A percentile compares a stretch with the other conserved stretches of the same genome.
Evolutionary conservation across 1,140 invertebrate genomes (phyloP).

Genomic region (Amphibalanus amphitrite): DNA sequence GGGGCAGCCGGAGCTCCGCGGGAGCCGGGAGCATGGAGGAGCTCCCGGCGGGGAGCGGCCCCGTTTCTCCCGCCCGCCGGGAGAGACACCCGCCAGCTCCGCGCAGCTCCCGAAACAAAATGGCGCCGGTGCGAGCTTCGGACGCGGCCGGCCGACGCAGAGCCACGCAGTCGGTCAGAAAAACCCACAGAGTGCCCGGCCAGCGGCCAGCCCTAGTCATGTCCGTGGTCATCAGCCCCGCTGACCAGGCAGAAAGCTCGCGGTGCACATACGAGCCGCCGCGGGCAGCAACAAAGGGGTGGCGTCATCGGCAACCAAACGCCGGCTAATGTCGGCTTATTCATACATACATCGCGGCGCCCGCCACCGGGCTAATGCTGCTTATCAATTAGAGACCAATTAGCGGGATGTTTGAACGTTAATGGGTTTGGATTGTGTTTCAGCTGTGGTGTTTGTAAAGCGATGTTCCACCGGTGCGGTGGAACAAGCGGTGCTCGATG

Average conservation of each 20-base stretch:
- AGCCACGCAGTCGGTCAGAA: background rate
- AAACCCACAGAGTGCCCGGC: background rate
- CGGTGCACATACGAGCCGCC: too few species aligned
- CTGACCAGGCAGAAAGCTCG: background rate
- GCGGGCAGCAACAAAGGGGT: background rate
- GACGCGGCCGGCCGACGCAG: background rate
- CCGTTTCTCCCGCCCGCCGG: background rate
- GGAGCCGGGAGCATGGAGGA: background rate
- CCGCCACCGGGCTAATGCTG: too few species aligned
- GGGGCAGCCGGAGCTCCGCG: background rate
- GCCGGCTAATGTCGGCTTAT: background rate
- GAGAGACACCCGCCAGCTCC: background rate
- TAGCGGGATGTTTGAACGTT: too few species aligned
- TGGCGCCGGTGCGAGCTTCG: background rate
- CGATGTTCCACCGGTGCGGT: too few species aligned
- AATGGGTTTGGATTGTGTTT: too few species aligned
- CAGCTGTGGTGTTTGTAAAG: too few species aligned
- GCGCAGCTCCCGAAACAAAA: background rate
- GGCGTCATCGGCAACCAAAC: background rate
- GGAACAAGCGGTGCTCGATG: too few species aligned
- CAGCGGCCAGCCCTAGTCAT: background rate
- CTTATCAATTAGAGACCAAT: too few species aligned
- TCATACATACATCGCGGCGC: background rate
- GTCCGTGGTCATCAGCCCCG: background rate
- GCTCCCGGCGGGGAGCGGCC: too few species aligned